A percentile compares a stretch with the other conserved stretches of the same genome.
phyloP scores from a whole-genome alignment of 1,140 invertebrate species.

The Drosophila mauritiana region DNA sequence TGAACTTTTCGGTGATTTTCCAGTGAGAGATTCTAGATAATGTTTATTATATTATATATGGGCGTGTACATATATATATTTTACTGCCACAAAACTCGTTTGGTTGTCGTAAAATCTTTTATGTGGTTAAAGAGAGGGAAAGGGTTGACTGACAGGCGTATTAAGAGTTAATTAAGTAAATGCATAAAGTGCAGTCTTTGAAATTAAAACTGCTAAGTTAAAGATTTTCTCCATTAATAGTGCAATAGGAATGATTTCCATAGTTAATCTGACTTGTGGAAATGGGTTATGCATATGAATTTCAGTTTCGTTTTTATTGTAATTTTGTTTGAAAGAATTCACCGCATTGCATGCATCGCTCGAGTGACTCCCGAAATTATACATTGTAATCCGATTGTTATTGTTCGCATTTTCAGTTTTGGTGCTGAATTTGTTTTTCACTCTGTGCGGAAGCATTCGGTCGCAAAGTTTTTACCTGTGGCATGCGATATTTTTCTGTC shows the following conservation, averaged over 20 bases:
- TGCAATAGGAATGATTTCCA: not conserved
- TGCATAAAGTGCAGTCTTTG: not conserved
- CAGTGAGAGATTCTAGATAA: slow-evolving; percentile 58
- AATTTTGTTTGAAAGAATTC: slow-evolving; percentile 37
- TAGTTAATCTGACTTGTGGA: not conserved
- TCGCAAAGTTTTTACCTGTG: slow-evolving; percentile 49
- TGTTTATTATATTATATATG: slow-evolving; percentile 36
- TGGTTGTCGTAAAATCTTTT: slow-evolving; percentile 33
- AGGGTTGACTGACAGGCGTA: slow-evolving; percentile 1
- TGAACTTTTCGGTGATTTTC: slow-evolving; percentile 55
- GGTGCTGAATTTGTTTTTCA: slow-evolving; percentile 18
- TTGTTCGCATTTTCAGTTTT: slow-evolving; percentile 35
- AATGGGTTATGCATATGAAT: slow-evolving; percentile 5
- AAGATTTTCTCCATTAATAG: too few species aligned
- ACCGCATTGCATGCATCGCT: slow-evolving; percentile 58
- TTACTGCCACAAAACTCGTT: slow-evolving; percentile 54
- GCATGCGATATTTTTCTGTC: slow-evolving; percentile 39
- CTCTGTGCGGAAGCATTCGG: slow-evolving; percentile 61
- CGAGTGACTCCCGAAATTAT: slow-evolving; percentile 53
- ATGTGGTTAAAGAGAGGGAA: slow-evolving; percentile 2
- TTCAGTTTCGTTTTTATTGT: slow-evolving; percentile 31
- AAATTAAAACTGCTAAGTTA: not conserved
- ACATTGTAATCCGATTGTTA: slow-evolving; percentile 44
- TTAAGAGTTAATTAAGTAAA: slow-evolving; percentile 41
- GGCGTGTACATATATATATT: slow-evolving; percentile 20